Base-by-base conservation (phyloP, 1,140 invertebrate genomes). In the Drosophila teissieri region DNA sequence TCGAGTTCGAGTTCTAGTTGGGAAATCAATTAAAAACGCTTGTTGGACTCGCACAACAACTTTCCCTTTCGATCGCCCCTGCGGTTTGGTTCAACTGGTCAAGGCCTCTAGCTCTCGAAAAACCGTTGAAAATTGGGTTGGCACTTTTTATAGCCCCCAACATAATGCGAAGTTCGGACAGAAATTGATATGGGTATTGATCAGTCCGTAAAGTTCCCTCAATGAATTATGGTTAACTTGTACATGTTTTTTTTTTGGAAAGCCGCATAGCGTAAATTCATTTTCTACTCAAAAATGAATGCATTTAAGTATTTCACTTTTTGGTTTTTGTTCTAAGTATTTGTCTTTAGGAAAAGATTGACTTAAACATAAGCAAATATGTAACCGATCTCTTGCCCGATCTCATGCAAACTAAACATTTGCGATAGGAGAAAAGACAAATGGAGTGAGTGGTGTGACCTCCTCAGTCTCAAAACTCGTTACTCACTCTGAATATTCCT, bases 11-110 rank as follows among this genome's bases (percentile, higher is more conserved):
- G 61, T 74, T 83, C 78, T 79, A 69, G 79, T 69, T 62, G 86
- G 70, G 67, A 89, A 88, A 88, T 88, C 83, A 88, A 88, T 88
- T 88, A 88, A 88, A 86, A 89, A 83, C 78, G 70, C 83, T 88
- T 89, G 75, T 88, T 83, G 75, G 63, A 52, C 58, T 52, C 42
- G 40, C 36, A 49, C 68, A 64, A 55, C 76, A 83, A 89, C 83
- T 88, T 88, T 88, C 73, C 67, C 79, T 86, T 83, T 82, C 81
- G 74, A 69, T 67, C 24, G 15, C 12, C 17, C 36, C 45, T 67
- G n/a, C n/a, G 44, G 44, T 61, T 61, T 24, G 22, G 39, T 61
- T 19, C 27, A 60, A 65, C 17, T 65, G 45, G 45, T 67, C 64
- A 65, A 67, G 61, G 63, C 44, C 45, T 22, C 15, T 2, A 14